These are phyloP conservation scores for Agrilus planipennis DNA, from an alignment of 1,140 invertebrate genomes.

Conservation along the genomic window DNA sequence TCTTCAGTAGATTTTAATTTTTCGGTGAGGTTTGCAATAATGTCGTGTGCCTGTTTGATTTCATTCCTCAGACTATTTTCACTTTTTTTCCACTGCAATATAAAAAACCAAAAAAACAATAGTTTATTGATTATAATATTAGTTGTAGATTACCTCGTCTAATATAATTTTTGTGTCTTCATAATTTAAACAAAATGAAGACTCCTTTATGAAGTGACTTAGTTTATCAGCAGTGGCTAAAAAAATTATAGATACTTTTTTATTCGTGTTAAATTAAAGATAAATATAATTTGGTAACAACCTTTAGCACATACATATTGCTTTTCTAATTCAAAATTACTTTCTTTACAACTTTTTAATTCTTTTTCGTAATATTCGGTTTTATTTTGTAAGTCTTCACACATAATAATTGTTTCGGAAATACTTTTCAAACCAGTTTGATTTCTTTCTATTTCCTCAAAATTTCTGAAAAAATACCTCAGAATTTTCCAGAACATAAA, in stretches of 20 bases:
- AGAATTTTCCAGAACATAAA: not conserved
- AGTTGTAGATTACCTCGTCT: not conserved
- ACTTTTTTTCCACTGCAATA: not conserved
- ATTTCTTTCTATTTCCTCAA: not conserved
- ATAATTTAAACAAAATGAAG: not conserved
- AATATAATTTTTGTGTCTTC: not conserved
- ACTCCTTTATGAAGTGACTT: not conserved
- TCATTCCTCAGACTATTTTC: not conserved
- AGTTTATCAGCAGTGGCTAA: not conserved
- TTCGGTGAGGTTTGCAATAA: slow-evolving; percentile 1
- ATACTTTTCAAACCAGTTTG: not conserved
- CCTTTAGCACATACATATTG: slow-evolving; percentile 1
- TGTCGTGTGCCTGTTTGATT: not conserved
- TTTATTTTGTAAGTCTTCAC: not conserved
- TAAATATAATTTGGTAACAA: not conserved
- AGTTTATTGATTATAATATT: slow-evolving; percentile 2
- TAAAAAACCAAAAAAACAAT: not conserved
- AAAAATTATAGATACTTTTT: not conserved
- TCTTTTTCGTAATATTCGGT: not conserved
- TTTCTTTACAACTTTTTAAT: not conserved
- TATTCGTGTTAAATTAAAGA: not conserved
- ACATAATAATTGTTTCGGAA: not conserved
- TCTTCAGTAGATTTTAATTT: not conserved
- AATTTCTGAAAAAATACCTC: not conserved
- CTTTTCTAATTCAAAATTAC: not conserved